Conservation (phyloP, 2,797 vertebrate genomes). For the Glyptemys insculpta region DNA sequence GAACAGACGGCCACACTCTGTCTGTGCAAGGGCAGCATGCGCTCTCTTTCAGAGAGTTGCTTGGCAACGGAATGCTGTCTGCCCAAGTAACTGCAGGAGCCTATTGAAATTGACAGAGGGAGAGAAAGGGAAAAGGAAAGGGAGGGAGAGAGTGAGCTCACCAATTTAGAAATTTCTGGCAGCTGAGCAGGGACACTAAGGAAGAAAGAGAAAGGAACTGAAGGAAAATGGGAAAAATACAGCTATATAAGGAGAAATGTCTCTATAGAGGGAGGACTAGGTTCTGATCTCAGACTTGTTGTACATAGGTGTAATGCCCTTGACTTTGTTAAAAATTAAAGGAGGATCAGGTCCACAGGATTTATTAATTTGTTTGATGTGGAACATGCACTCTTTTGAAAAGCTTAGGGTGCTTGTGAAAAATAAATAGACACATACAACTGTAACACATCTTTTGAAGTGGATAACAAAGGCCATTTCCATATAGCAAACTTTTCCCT, state of each 20-base stretch:
- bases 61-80: conserved; percentile 79
- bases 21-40: conserved; percentile 65
- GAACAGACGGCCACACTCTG: conserved; percentile 76
- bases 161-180: conserved; percentile 62
- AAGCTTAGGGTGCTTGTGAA: neutral
- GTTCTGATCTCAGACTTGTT: neutral
- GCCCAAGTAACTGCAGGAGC: conserved; percentile 65
- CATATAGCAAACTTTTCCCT: neutral
- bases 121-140: conserved; percentile 56
- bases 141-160: conserved; percentile 67
- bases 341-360: neutral
- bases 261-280: neutral
- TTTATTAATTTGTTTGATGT: neutral
- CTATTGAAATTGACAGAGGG: conserved; percentile 57
- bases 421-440: neutral
- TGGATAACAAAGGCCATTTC: neutral
- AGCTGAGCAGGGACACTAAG: neutral
- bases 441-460: neutral
- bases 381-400: neutral
- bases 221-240: conserved; percentile 6
- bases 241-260: neutral
- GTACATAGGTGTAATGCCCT: neutral
- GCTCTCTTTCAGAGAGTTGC: conserved; percentile 74
- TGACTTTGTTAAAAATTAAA: neutral
- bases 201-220: conserved; percentile 21